Evolutionary conservation across 2,797 vertebrate species (phyloP), one percentile per base, ranked within the genome.

Genomic region (Circus cinereus): DNA sequence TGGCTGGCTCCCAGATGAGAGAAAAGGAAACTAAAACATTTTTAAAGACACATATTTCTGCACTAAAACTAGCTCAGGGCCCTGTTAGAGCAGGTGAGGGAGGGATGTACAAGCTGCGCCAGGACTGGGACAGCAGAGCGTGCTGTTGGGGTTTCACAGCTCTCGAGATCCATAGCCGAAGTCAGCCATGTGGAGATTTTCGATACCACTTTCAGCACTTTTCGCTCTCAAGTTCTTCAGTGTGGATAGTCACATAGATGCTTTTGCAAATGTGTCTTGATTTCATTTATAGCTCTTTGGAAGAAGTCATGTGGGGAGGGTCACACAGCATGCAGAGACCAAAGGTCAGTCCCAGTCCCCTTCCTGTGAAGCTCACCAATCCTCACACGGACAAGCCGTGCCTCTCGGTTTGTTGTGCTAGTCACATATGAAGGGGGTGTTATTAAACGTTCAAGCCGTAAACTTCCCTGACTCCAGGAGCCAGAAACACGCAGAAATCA

Each of bases 291-390:
- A 62, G 30, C n/a, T 90, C 43, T 86, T 51, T 43, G 45, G 32
- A 65, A 76, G 50, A 76, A 73, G 45, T 60, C 2, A 1, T 2
- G 10, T 38, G 43, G 23, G n/a, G 8, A 36, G 26, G 45, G 17
- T 88, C 70, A 63, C 26, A 19, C 9, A 77, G 34, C 42, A 30
- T 3, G 30, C 53, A 32, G 42, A 73, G 40, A 56, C 29, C 5
- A 3, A 63, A n/a, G 3, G 1, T 17, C 48, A 59, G 2, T 34
- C 56, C 40, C 2, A 1, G 20, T 70, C 4, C 26, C 26, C 34
- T 76, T 76, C 9, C 56, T 62, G 19, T 12, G 36, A 76, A 56
- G 73, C 9, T 51, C 63, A 54, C n/a, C 36, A 50, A 15, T 30
- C 21, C 19, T 81, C 56, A 38, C 48, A 64, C 47, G 53, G 53